Percentiles rank a stretch among this genome's conserved stretches.
These are phyloP conservation scores for Allophyes oxyacanthae DNA, from an alignment of 2,888 invertebrate genomes.

Conservation along the genomic window DNA sequence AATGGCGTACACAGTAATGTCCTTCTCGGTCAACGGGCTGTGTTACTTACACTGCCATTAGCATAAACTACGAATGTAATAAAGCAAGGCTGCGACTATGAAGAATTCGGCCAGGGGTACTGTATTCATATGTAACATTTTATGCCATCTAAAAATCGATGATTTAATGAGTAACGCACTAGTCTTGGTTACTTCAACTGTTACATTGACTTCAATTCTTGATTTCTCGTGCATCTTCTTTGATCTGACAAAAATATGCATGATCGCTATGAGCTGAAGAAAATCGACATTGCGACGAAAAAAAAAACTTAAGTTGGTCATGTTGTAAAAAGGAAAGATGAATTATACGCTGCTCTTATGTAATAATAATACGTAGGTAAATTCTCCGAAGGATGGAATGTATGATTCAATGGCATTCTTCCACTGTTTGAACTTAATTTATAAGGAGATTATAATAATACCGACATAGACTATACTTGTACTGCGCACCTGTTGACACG, in stretches of 20 bases:
- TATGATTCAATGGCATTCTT: too few species aligned
- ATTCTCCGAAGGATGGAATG: too few species aligned
- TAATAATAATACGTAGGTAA: too few species aligned
- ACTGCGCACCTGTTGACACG: conserved; percentile 24
- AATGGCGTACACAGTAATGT: conserved; percentile 65
- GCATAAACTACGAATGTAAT: conserved; percentile 55
- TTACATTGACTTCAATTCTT: conserved; percentile 28
- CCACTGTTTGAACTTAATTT: too few species aligned
- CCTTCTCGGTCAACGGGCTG: conserved; percentile 72
- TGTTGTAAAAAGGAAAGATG: too few species aligned
- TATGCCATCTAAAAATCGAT: conserved; percentile 17
- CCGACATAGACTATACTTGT: neutral
- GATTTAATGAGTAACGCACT: conserved; percentile 12
- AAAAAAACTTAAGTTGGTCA: too few species aligned
- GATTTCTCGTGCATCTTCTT: conserved; percentile 22
- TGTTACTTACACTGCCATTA: conserved; percentile 59
- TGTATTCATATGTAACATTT: conserved; percentile 22
- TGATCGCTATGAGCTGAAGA: conserved; percentile 9
- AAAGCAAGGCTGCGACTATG: conserved; percentile 59
- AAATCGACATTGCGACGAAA: too few species aligned
- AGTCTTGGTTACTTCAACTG: conserved; percentile 18
- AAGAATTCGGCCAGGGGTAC: conserved; percentile 64
- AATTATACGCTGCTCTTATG: too few species aligned
- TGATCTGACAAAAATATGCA: conserved; percentile 25
- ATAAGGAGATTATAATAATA: too few species aligned